Evolutionary conservation across 1,140 invertebrate species (phyloP).

Genomic region (Chelonus insularis): DNA sequence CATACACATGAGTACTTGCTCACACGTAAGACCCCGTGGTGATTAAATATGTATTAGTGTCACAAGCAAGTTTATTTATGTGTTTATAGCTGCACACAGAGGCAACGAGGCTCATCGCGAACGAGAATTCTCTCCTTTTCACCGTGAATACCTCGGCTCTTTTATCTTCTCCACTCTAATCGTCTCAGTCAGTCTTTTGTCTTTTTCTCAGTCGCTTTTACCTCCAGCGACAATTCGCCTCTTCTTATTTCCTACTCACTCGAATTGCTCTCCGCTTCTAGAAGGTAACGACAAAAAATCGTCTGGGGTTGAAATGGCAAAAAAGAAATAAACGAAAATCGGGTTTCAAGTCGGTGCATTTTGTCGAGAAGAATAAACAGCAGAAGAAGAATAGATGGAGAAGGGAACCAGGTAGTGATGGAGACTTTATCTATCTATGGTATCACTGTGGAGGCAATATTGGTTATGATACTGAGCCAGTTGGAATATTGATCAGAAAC

Average conservation of each 20-base stretch:
- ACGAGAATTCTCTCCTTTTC: too few relatives aligned
- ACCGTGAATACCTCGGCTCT: background rate
- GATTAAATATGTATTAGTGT: constrained; percentile 23
- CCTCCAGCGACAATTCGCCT: constrained; percentile 3
- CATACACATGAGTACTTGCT: background rate
- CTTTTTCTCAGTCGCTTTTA: background rate
- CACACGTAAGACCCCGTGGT: background rate
- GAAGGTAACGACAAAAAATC: too few relatives aligned
- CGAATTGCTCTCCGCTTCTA: background rate
- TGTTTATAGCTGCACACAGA: constrained; percentile 1
- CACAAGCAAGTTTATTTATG: constrained; percentile 18
- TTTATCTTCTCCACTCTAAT: background rate
- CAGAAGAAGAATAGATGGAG: too few relatives aligned
- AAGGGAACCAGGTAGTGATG: too few relatives aligned
- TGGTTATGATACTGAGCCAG: too few relatives aligned
- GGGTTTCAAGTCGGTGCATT: too few relatives aligned
- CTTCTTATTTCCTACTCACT: background rate
- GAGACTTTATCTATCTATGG: too few relatives aligned
- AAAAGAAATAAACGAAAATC: too few relatives aligned
- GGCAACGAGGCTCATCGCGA: background rate
- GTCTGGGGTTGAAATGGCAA: too few relatives aligned
- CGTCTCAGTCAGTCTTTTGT: background rate
- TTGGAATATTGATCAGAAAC: background rate
- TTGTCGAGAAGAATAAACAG: too few relatives aligned
- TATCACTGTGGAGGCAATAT: too few relatives aligned